Base-by-base conservation (phyloP, 2,113 vertebrate genomes). In the Struthio camelus region DNA sequence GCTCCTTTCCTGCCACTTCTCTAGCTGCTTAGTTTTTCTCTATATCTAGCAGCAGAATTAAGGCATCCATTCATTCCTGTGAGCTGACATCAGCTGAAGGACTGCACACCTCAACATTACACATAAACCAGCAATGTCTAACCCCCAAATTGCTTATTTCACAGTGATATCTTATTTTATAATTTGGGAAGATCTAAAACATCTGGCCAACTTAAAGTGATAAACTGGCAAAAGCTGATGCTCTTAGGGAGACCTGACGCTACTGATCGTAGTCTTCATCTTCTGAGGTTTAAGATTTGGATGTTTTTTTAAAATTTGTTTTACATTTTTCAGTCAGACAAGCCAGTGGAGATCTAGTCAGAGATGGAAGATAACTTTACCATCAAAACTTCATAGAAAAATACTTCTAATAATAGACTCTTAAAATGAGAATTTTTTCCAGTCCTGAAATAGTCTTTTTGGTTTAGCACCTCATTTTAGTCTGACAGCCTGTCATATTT, bases 401-500 rank as follows among this genome's bases (percentile, higher is more conserved):
- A 90, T 90, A 79, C 38, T 93, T 93, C 93, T 90, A 96, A 97
- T 87, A 95, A 95, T 93, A 96, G 89, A 76, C 80, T 61, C 76
- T 77, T 86, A 67, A 97, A 95, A 96, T 88, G 81, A 95, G 85
- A 71, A 23, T 79, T 94, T 97, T 73, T 97, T 97, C 95, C 96
- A 97, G 59, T 95, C 95, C 87, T 85, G 95, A 94, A 97, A 97
- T 97, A 96, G 89, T 76, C 76, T 84, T 95, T 94, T 92, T 94
- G 85, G 96, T 90, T 97, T 97, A 97, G 71, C 93, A 93, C 94
- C 67, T 97, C 93, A 75, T 95, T 96, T 94, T 61, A 94, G 89
- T 96, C 93, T 97, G 96, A 96, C 95, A 96, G 91, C 79, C 71
- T 93, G 89, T 97, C 95, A 88, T 91, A 97, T 97, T 95, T 96